Base-by-base conservation (phyloP, 2,888 invertebrate genomes). In the Hylaea fasciaria region DNA sequence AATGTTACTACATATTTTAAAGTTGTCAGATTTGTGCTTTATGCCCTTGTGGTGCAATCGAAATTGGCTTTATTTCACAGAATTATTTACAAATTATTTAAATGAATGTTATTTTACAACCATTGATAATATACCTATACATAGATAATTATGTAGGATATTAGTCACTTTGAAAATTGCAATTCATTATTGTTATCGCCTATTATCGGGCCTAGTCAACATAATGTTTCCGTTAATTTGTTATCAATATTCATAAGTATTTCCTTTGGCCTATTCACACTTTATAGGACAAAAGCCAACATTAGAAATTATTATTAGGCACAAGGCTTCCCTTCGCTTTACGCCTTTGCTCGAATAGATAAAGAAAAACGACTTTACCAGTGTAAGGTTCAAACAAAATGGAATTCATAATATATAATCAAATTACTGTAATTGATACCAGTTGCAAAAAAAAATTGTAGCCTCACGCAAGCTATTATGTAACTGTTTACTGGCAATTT, bases 151-250 rank as follows among this genome's bases (percentile, higher is more conserved):
- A n/a, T n/a, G n/a, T 41, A 49, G 44, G 22, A 44, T 46, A 46
- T 51, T 29, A 57, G 32, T 51, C 50, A 51, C 13, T 28, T 10
- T 9, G 32, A 1, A 13, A 29, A 28, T 48, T 43, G 9, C 11
- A 35, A 58, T 12, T 44, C 10, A 44, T 44, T 44, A n/a, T 48
- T 54, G 52, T 49, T 49, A 47, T 51, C 55, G 50, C 9, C 22
- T 8, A 32, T 32, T 57, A 40, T 49, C 32, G 47, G 11, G n/a
- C 48, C 13, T 35, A 48, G 52, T 49, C 58, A 52, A 58, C 56
- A 46, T 22, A 22, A 17, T 41, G 50, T 65, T 48, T 65, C 65
- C 65, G 57, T 50, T 57, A 12, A 45, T 54, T 37, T 57, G 59
- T 47, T 59, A 65, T 65, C 59, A 57, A 45, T 43, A 51, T 51